Evolutionary conservation across 2,888 invertebrate species (phyloP).

Genomic region (Pyrgus malvae): DNA sequence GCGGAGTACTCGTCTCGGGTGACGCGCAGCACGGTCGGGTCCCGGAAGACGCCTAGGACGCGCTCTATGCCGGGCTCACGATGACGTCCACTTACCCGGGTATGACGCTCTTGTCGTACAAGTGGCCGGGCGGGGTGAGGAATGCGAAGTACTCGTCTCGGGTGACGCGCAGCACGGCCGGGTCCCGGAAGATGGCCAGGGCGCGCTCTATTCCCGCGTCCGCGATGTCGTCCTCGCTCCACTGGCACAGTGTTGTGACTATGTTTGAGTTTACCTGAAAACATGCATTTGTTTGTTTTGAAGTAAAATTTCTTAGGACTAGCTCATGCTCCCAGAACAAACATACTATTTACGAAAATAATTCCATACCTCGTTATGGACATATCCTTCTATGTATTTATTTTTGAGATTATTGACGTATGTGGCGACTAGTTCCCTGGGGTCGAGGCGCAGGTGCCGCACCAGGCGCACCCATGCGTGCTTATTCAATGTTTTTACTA

Average conservation of each 20-base stretch:
- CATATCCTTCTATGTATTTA: conserved; percentile 82
- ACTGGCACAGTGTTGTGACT: conserved; percentile 84
- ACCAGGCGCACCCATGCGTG: conserved; percentile 87
- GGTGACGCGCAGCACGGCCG: conserved; percentile 86
- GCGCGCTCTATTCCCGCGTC: conserved; percentile 82
- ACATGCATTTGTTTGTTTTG: background rate
- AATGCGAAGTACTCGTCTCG: conserved; percentile 82
- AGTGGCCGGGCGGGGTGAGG: conserved; percentile 92
- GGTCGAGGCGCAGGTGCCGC: conserved; percentile 82
- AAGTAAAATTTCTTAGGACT: no score
- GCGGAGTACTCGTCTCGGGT: conserved; percentile 84
- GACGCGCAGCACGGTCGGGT: conserved; percentile 85
- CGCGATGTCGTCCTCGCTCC: conserved; percentile 82
- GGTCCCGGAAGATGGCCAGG: conserved; percentile 82
- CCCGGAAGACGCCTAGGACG: conserved; percentile 83
- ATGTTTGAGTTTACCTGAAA: conserved; percentile 85
- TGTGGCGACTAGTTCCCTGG: conserved; percentile 80
- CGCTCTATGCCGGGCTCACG: background rate
- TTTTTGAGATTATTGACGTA: conserved; percentile 82
- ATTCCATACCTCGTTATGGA: conserved; percentile 58
- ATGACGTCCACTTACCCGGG: conserved; percentile 53
- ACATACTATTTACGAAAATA: no score
- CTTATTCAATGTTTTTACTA: conserved; percentile 79
- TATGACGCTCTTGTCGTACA: conserved; percentile 91
- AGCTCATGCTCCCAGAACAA: no score